Conservation (phyloP, 1,140 invertebrate species). For the Laodelphax striatellus region DNA sequence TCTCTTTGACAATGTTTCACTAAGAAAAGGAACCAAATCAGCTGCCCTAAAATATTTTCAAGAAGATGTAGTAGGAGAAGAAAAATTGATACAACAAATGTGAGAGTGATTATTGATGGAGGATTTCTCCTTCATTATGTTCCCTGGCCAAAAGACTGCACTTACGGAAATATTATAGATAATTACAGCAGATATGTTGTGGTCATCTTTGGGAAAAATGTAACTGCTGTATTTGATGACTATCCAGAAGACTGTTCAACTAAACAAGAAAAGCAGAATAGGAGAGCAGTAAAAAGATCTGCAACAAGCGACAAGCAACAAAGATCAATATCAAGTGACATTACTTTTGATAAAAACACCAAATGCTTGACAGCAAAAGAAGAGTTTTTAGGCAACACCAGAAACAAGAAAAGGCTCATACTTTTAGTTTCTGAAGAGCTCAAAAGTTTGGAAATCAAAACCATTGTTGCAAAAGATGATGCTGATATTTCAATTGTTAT, state of each 20-base stretch:
- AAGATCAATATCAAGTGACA: no score
- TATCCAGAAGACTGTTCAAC: neutral
- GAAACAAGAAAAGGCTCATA: neutral
- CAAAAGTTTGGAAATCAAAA: neutral
- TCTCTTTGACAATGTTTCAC: constrained; percentile 9
- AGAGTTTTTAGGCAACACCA: neutral
- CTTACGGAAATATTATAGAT: constrained; percentile 6
- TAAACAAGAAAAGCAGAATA: neutral
- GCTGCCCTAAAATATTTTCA: neutral
- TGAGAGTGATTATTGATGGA: constrained; percentile 7
- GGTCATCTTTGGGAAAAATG: neutral
- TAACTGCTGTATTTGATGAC: no score
- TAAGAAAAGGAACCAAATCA: constrained; percentile 11
- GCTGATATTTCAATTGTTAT: neutral
- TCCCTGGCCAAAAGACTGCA: constrained; percentile 4
- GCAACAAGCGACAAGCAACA: no score
- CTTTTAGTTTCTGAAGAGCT: neutral
- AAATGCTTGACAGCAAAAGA: neutral
- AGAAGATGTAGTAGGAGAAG: neutral
- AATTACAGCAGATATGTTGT: neutral
- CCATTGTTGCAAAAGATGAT: neutral
- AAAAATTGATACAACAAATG: neutral
- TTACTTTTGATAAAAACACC: neutral
- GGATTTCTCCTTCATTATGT: constrained; percentile 9
- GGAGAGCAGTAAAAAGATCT: neutral